Evolutionary conservation across 1,140 invertebrate species (phyloP).

Genomic region (Homarus americanus): DNA sequence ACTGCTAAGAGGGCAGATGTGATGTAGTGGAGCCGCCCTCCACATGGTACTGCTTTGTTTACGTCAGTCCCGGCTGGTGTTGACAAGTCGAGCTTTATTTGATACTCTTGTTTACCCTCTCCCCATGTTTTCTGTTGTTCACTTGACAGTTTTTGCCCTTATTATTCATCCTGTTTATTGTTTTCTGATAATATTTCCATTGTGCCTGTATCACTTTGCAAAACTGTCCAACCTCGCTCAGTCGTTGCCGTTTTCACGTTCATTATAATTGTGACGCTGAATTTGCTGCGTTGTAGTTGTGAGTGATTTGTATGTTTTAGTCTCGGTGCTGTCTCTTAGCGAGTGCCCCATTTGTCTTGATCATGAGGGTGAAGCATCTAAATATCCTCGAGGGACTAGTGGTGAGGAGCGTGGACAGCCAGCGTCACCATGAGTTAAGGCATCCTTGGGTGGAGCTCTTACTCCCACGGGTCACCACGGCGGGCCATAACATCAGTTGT

Average conservation of each 20-base stretch:
- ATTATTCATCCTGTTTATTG: background rate
- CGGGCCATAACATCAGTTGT: background rate
- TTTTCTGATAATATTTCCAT: background rate
- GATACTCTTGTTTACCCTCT: background rate
- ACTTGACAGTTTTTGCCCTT: background rate
- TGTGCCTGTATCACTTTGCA: too few relatives aligned
- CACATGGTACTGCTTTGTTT: constrained; percentile 12
- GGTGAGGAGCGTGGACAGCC: background rate
- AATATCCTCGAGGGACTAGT: background rate
- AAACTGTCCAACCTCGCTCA: too few relatives aligned
- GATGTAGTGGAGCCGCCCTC: background rate
- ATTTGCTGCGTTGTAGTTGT: too few relatives aligned
- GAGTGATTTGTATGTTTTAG: too few relatives aligned
- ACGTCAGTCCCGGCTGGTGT: constrained; percentile 15
- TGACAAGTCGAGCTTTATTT: background rate
- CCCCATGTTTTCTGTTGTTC: background rate
- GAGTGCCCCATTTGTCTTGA: background rate
- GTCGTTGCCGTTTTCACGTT: too few relatives aligned
- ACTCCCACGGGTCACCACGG: background rate
- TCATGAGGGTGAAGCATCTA: background rate
- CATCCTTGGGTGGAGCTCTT: background rate
- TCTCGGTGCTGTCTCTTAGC: background rate
- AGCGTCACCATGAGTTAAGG: background rate
- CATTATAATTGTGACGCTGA: too few relatives aligned
- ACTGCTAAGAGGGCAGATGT: background rate